Conservation (phyloP, 1,140 invertebrate species). For the Leptopilina clavipes region DNA sequence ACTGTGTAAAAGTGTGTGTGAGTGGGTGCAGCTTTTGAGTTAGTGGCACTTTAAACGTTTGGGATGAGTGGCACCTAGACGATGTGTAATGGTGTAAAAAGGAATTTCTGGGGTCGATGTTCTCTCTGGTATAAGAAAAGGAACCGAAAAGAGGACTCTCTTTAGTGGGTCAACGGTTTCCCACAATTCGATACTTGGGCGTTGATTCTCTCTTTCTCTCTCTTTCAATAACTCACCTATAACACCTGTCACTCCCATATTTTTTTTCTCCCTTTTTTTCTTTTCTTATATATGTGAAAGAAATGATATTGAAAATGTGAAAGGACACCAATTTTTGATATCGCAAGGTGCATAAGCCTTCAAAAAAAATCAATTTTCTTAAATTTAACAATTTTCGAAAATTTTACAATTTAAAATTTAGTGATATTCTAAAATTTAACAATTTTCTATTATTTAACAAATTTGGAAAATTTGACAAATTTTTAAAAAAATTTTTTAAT, state of each 20-base stretch:
- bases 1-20: neutral
- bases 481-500: no score
- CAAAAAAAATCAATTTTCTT: no score
- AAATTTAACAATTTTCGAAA: no score
- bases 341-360: neutral
- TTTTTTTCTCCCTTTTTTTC: neutral
- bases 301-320: neutral
- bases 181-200: constrained; percentile 59
- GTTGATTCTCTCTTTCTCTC: constrained; percentile 33
- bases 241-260: constrained; percentile 50
- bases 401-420: no score
- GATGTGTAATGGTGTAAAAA: constrained; percentile 44
- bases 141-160: constrained; percentile 36
- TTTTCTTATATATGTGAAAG: neutral
- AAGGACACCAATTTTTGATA: neutral
- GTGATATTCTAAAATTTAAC: no score
- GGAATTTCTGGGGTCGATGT: constrained; percentile 56
- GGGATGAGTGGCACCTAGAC: constrained; percentile 23
- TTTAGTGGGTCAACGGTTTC: constrained; percentile 58
- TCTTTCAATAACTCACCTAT: constrained; percentile 37
- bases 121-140: constrained; percentile 50
- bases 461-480: no score
- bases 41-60: constrained; percentile 25
- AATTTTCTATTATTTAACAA: no score
- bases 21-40: constrained; percentile 10